phyloP scores from a whole-genome alignment of 2,797 vertebrate species.

The Bradypodion ventrale region DNA sequence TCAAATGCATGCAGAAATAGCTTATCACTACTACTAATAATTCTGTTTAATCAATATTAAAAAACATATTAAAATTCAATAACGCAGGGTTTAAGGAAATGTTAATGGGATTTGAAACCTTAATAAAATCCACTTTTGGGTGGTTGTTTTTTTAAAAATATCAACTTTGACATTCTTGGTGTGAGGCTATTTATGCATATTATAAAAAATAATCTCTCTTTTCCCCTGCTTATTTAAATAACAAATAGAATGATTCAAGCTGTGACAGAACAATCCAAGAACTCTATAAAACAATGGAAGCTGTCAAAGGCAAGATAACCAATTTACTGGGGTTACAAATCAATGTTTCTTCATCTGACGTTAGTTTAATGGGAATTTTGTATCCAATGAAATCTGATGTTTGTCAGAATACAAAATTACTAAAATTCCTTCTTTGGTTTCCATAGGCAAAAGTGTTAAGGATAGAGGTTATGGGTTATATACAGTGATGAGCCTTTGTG shows the following conservation, averaged over 20 bases:
- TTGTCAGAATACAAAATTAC: conserved; percentile 56
- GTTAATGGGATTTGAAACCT: conserved; percentile 57
- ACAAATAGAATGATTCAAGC: conserved; percentile 48
- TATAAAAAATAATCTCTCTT: conserved; percentile 33
- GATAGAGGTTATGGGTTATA: conserved; percentile 52
- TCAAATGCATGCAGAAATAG: conserved; percentile 42
- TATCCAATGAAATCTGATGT: conserved; percentile 69
- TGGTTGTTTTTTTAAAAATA: conserved; percentile 40
- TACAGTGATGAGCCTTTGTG: no score
- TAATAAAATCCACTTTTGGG: conserved; percentile 56
- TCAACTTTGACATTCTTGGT: conserved; percentile 41
- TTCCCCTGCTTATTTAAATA: conserved; percentile 20
- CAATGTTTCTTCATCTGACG: conserved; percentile 61
- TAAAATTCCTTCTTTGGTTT: conserved; percentile 64
- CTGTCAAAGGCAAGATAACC: conserved; percentile 67
- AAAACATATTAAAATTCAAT: conserved; percentile 62
- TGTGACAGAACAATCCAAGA: conserved; percentile 43
- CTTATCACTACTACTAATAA: conserved; percentile 36
- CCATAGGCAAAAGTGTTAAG: conserved; percentile 66
- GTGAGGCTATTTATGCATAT: conserved; percentile 47
- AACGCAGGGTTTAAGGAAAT: conserved; percentile 29
- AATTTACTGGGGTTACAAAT: conserved; percentile 70
- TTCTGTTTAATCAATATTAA: conserved; percentile 51
- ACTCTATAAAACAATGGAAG: no score
- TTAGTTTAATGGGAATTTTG: conserved; percentile 71